Evolutionary conservation across 2,888 invertebrate genomes (phyloP).

Genomic region (Pristionchus mayeri): DNA sequence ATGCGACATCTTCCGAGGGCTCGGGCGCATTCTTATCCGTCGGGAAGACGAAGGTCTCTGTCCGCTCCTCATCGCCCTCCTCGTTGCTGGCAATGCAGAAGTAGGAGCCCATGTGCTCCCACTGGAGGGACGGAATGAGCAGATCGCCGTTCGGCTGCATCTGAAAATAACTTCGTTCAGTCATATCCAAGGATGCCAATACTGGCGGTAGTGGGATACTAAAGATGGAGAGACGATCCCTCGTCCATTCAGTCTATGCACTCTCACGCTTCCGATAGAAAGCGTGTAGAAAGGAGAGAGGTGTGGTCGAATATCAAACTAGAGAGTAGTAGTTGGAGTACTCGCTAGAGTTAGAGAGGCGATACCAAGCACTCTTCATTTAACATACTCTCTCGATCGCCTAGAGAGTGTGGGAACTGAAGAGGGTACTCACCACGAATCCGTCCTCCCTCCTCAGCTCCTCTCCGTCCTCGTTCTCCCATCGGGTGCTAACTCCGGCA

Average conservation of each 20-base stretch:
- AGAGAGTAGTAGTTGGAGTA: not conserved
- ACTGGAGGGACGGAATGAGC: not conserved
- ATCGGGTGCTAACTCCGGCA: not conserved
- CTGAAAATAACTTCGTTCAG: not conserved
- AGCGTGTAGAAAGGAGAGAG: not conserved
- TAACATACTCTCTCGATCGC: no score
- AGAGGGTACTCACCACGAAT: constrained; percentile 30
- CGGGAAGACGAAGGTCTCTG: constrained; percentile 41
- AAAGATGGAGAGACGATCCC: no score
- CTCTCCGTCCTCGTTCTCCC: constrained; percentile 37
- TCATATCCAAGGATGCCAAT: not conserved
- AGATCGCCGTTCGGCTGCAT: constrained; percentile 48
- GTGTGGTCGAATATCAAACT: not conserved
- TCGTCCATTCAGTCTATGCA: no score
- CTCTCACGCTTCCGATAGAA: no score
- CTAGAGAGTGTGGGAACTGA: no score
- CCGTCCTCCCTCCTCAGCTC: constrained; percentile 27
- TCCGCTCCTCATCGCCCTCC: constrained; percentile 22
- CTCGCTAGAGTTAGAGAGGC: not conserved
- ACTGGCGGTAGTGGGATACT: no score
- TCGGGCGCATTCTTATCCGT: not conserved
- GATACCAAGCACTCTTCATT: no score
- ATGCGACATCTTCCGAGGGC: not conserved
- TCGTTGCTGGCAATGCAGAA: constrained; percentile 1
- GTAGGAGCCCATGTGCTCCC: constrained; percentile 43